Conservation (phyloP, 2,113 vertebrate genomes). For the Paratilapia polleni region DNA sequence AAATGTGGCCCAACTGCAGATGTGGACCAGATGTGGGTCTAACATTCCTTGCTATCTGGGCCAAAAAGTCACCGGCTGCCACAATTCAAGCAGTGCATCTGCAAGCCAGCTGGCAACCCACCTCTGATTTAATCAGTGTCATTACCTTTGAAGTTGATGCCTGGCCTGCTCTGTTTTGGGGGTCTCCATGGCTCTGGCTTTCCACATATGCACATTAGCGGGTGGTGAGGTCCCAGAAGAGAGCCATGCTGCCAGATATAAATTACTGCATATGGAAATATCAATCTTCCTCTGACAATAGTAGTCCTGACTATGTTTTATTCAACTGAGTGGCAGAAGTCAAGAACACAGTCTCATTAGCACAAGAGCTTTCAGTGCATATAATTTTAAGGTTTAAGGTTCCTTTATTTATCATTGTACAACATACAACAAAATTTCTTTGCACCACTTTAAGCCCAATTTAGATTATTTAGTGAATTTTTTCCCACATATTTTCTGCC, state of each 20-base stretch:
- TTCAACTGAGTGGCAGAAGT: background rate
- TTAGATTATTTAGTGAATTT: background rate
- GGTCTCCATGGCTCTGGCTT: too few species aligned
- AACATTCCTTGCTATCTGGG: background rate
- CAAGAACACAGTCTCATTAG: background rate
- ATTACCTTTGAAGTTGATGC: background rate
- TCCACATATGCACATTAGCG: too few species aligned
- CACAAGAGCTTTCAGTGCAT: background rate
- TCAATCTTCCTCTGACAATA: background rate
- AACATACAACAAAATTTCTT: too few species aligned
- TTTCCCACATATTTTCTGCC: background rate
- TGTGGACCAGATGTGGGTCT: background rate
- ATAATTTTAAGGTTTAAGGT: too few species aligned
- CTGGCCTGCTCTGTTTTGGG: background rate
- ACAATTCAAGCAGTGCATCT: background rate
- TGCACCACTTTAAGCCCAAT: too few species aligned
- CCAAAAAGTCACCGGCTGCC: background rate
- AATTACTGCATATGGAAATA: background rate
- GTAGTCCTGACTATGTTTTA: background rate
- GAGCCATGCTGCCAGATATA: background rate
- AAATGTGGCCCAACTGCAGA: background rate
- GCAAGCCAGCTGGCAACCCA: background rate
- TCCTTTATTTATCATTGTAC: too few species aligned
- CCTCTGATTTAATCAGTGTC: background rate
- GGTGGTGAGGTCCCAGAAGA: background rate